A percentile compares a stretch with the other conserved stretches of the same genome.
These are phyloP conservation scores for Enteromius unitaeniatus DNA, from an alignment of 2,797 vertebrate species.

Conservation along the genomic window DNA sequence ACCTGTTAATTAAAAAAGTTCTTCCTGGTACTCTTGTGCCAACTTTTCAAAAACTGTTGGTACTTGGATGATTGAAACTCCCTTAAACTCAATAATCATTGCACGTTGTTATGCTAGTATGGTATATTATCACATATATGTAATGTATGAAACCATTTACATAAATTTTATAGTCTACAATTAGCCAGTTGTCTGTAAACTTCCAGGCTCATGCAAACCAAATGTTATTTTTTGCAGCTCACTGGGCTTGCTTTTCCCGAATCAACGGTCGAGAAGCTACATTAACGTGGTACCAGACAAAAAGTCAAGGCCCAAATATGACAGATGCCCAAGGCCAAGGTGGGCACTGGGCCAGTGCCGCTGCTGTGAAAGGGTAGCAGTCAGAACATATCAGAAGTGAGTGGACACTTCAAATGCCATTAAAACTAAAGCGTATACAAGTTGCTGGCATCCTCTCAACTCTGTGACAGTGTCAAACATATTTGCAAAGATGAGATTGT, in stretches of 20 bases:
- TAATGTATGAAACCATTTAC: not conserved
- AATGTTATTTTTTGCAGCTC: slow-evolving; percentile 27
- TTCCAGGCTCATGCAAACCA: not conserved
- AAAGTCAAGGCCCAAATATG: slow-evolving; percentile 67
- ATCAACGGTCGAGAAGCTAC: slow-evolving; percentile 67
- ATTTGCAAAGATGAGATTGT: slow-evolving; percentile 45
- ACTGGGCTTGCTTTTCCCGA: slow-evolving; percentile 39
- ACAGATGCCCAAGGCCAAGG: slow-evolving; percentile 68
- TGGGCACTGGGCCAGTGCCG: slow-evolving; percentile 69
- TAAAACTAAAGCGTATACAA: slow-evolving; percentile 59
- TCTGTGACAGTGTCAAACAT: slow-evolving; percentile 51
- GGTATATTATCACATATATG: not conserved
- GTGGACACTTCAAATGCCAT: slow-evolving; percentile 63
- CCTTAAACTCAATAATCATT: not conserved
- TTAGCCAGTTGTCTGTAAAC: slow-evolving; percentile 1
- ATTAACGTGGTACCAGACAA: slow-evolving; percentile 67
- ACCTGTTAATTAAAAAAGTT: slow-evolving; percentile 65
- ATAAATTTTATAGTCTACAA: not conserved
- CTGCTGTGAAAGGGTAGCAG: slow-evolving; percentile 74
- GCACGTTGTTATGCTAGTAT: not conserved
- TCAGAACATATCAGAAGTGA: slow-evolving; percentile 75
- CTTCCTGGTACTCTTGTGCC: slow-evolving; percentile 28
- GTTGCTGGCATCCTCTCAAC: slow-evolving; percentile 55
- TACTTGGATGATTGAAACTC: not conserved
- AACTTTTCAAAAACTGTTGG: slow-evolving; percentile 4